phyloP scores from a whole-genome alignment of 2,113 vertebrate genomes.

The Aptenodytes patagonicus region DNA sequence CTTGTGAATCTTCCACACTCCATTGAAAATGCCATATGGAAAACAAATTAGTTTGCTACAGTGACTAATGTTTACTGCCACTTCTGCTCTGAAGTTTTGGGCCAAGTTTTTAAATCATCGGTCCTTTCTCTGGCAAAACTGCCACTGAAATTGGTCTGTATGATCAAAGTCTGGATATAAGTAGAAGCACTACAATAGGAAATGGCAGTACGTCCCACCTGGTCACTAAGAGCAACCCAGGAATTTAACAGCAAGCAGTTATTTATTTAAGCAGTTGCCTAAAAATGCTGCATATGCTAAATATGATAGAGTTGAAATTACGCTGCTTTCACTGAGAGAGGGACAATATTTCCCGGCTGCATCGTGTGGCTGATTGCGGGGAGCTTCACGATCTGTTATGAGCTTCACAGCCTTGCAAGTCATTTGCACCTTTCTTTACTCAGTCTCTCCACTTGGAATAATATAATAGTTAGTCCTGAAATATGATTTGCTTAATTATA shows the following conservation, averaged over 20 bases:
- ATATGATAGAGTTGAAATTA: not conserved
- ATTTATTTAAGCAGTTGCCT: not conserved
- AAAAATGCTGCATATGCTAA: not conserved
- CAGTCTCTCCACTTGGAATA: not conserved
- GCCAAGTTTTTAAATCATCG: constrained; percentile 36
- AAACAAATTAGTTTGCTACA: constrained; percentile 63
- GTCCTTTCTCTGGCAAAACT: not conserved
- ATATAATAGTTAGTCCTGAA: not conserved
- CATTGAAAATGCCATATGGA: constrained; percentile 54
- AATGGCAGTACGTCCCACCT: not conserved
- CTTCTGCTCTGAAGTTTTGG: constrained; percentile 51
- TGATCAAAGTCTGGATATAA: not conserved
- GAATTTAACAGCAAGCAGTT: not conserved
- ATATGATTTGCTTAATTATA: not conserved
- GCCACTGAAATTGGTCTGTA: not conserved
- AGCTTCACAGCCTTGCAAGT: not conserved
- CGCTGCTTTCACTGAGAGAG: not conserved
- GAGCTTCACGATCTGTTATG: not conserved
- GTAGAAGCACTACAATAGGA: not conserved
- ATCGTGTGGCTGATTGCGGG: not conserved
- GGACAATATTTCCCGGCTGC: not conserved
- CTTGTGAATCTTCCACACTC: constrained; percentile 54
- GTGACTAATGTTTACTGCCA: constrained; percentile 51
- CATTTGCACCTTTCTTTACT: not conserved
- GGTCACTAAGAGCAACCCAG: not conserved